Base-by-base conservation (phyloP, 2,888 invertebrate species). In the Miltochrista miniata region DNA sequence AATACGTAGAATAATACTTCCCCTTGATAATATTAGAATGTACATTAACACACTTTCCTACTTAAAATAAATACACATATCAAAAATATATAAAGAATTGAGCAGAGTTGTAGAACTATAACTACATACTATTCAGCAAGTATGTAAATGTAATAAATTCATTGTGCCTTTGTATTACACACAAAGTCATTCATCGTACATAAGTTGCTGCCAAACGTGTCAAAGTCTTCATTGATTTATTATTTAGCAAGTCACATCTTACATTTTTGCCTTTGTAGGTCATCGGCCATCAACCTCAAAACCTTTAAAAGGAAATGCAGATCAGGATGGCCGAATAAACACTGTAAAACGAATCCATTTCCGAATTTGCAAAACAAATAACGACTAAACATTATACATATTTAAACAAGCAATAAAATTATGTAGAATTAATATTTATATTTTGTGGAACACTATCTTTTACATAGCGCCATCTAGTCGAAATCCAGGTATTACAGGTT, bases 271-370 rank as follows among this genome's bases (percentile, higher is more conserved):
- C 58, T 66, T 79, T 76, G 72, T 78, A 64, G 79, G 79, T 70
- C 81, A 69, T 70, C 80, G 74, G 76, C 79, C 71, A 72, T 59
- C 75, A 74, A 77, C 80, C 83, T 79, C 76, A 60, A 81, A 79
- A 81, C 71, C 74, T 77, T 73, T 68, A 72, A 64, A 79, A 82
- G 79, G 79, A 85, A 81, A 80, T 76, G 72, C 74, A 78, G 74
- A 84, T 76, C 72, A 70, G 65, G 65, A 70, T 74, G 61, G 59
- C 53, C 53, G 57, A 78, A 80, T 82, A 80, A 78, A 73, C 67
- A 82, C 78, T 81, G 76, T 73, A 71, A 84, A 83, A 74, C 61
- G 57, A 70, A 70, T 72, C 72, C 68, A 70, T 79, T 76, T 79
- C 52, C 54, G 55, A 65, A 68, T 68, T 58, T 58, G 54, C 49